Base-by-base conservation (phyloP, 2,797 vertebrate species). In the Spizella passerina region DNA sequence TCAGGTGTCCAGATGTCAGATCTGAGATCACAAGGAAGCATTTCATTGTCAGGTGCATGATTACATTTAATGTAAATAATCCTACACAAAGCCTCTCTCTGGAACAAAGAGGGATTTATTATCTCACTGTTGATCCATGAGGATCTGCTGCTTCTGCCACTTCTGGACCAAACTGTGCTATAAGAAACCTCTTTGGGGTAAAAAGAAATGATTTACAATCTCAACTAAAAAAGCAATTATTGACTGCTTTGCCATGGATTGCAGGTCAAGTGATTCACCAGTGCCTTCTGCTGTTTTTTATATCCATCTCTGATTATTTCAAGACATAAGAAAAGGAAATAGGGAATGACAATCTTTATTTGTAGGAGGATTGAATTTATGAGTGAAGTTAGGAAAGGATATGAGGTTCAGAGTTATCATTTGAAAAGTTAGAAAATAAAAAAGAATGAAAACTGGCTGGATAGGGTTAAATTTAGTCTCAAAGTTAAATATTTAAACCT, bases 401-500 rank as follows among this genome's bases (percentile, higher is more conserved):
- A 19, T 20, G 32, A 75, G 23, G 23, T 55, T 23, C 38, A 64
- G 55, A 55, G 53, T 46, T 64, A 7, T 66, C 60, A 36, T 20
- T 32, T 8, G 29, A 81, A 77, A 91, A 84, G 23, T 49, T 77
- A 65, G 39, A 73, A 90, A 90, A 90, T 57, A 56, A 59, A 55
- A 39, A 65, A 83, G 64, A 60, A 63, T 56, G 65, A 91, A 80
- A 91, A 79, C 32, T 70, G 52, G 11, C 49, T 71, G 52, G 46
- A 36, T 72, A 95, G 79, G 55, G 56, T 89, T 85, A 90, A 55
- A 50, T 61, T 88, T 73, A 78, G 60, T 26, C 63, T 81, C 57
- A 75, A 61, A 90, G 68, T 20, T 65, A 57, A 95, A 71, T 70
- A 68, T 82, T 77, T 76, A 84, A 91, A 73, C n/a, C 30, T 60